Percentiles rank a stretch among this genome's conserved stretches.
These are phyloP conservation scores for Orchesella flavescens DNA, from an alignment of 2,888 invertebrate genomes.

Conservation along the genomic window DNA sequence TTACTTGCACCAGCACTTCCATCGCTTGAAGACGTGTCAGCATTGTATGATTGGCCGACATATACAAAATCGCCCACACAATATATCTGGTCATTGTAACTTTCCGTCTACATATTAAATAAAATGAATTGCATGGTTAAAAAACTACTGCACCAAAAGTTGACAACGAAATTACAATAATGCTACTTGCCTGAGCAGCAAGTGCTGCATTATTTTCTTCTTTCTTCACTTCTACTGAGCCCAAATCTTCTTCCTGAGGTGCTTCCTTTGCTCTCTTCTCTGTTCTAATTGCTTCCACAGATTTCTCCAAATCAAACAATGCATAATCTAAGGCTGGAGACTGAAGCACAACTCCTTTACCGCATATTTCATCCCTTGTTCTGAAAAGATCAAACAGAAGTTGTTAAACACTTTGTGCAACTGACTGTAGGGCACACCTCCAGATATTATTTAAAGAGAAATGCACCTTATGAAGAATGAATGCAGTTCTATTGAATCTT, in stretches of 20 bases:
- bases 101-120: slow-evolving; percentile 75
- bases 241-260: slow-evolving; percentile 82
- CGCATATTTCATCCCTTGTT: slow-evolving; percentile 81
- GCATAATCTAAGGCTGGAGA: slow-evolving; percentile 91
- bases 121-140: no score
- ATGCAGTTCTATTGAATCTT: slow-evolving; percentile 95
- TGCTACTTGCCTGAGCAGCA: slow-evolving; percentile 61
- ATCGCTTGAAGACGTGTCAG: slow-evolving; percentile 33
- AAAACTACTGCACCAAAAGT: background rate
- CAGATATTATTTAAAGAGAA: background rate
- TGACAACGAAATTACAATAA: background rate
- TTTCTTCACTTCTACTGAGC: slow-evolving; percentile 64
- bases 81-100: slow-evolving; percentile 84
- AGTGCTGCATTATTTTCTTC: slow-evolving; percentile 65
- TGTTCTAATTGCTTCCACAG: slow-evolving; percentile 84
- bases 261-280: slow-evolving; percentile 85
- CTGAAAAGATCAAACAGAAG: no score
- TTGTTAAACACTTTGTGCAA: slow-evolving; percentile 12
- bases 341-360: slow-evolving; percentile 84
- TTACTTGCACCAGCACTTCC: slow-evolving; percentile 32
- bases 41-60: slow-evolving; percentile 75
- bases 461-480: slow-evolving; percentile 83
- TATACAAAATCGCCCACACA: slow-evolving; percentile 94
- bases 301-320: slow-evolving; percentile 82
- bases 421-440: background rate